Percentiles rank a stretch among this genome's conserved stretches.
These are phyloP conservation scores for Venusia cambrica DNA, from an alignment of 2,888 invertebrate species.

Conservation along the genomic window DNA sequence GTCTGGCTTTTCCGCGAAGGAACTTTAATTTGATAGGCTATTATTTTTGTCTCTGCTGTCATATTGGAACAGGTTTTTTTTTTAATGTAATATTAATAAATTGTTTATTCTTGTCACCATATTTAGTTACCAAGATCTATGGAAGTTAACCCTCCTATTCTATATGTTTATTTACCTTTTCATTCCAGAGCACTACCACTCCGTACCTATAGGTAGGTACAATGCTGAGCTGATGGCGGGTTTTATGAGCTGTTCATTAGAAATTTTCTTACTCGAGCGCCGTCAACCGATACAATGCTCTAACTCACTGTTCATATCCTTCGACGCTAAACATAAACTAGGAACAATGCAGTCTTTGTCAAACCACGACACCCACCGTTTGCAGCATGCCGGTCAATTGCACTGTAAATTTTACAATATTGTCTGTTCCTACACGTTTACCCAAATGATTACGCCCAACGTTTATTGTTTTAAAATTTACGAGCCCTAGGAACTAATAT, in stretches of 20 bases:
- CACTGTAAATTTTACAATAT: slow-evolving; percentile 28
- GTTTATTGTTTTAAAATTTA: slow-evolving; percentile 35
- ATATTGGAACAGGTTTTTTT: slow-evolving; percentile 17
- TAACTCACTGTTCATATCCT: slow-evolving; percentile 15
- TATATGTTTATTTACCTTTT: too few species aligned
- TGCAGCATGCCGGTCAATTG: slow-evolving; percentile 17
- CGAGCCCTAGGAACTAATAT: slow-evolving; percentile 24
- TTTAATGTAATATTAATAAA: not conserved
- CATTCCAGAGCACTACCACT: too few species aligned
- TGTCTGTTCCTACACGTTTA: slow-evolving; percentile 30
- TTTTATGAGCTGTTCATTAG: slow-evolving; percentile 12
- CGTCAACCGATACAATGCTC: slow-evolving; percentile 9
- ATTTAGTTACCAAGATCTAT: too few species aligned
- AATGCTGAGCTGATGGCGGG: too few species aligned
- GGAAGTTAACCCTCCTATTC: too few species aligned
- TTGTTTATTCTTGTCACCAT: too few species aligned
- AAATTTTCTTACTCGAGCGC: slow-evolving; percentile 12
- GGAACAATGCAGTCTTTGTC: slow-evolving; percentile 40
- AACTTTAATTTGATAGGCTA: slow-evolving; percentile 70
- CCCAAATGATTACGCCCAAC: slow-evolving; percentile 22
- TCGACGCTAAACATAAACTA: slow-evolving; percentile 33
- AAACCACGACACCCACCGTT: slow-evolving; percentile 15
- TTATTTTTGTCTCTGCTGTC: slow-evolving; percentile 42
- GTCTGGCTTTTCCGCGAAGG: slow-evolving; percentile 51
- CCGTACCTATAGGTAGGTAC: too few species aligned